Base-by-base conservation (phyloP, 2,888 invertebrate species). In the Drosophila incognita region DNA sequence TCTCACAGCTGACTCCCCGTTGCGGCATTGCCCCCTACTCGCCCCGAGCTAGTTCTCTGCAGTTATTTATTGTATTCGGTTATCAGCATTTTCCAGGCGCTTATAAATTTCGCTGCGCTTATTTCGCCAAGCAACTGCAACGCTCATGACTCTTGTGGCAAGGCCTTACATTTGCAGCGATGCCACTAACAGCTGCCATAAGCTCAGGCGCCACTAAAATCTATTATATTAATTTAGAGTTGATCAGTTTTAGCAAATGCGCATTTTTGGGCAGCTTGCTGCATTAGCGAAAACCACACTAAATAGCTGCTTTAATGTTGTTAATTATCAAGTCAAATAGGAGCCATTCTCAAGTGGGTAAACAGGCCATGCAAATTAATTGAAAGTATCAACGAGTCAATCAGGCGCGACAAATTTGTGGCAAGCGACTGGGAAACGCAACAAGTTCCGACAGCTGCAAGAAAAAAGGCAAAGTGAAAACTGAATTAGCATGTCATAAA, bases 41-140 rank as follows among this genome's bases (percentile, higher is more conserved):
- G n/a, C 52, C 33, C 31, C n/a, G 8, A 10, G 31, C 11, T 10
- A 10, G 40, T 21, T 35, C 31, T 29, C 10, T 11, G 21, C 56
- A 15, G 66, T 79, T 81, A 89, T 85, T 85, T 85, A 85, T 85
- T 87, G 85, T 84, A 73, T 82, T 79, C 89, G 80, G 77, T 85
- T 85, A 89, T 82, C 89, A 74, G 73, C 87, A 77, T 84, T 85
- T 85, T 80, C 74, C 82, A 74, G 77, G 70, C 74, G 71, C 77
- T 83, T 80, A 82, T 83, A 82, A 82, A 80, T 85, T 77, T 76
- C 75, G 66, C 51, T 60, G 74, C 71, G 89, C 70, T 78, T 86
- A 84, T 88, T 88, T 87, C 82, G 79, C 75, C 49, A 71, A 70
- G 58, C 67, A 80, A 60, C 65, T 79, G 83, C 83, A 72, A 53